Evolutionary conservation across 2,797 vertebrate genomes (phyloP).

Genomic region (Chloroceryle amazona): DNA sequence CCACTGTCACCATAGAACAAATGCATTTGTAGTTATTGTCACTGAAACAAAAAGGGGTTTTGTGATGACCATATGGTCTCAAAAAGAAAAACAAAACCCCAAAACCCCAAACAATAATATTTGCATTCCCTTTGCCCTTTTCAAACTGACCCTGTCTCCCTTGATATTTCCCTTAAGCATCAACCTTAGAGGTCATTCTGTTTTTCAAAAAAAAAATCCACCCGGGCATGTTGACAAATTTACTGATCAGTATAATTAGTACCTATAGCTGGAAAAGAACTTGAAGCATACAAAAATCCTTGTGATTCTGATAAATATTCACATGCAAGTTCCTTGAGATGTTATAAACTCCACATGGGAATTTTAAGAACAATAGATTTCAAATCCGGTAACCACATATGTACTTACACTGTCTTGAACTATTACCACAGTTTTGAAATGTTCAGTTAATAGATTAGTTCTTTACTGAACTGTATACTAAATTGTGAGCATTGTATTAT

Average conservation of each 20-base stretch:
- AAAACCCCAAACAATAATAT: neutral
- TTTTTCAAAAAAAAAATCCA: neutral
- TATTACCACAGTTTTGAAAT: neutral
- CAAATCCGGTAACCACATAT: neutral
- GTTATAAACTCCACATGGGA: neutral
- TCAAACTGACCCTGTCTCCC: neutral
- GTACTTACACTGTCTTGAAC: neutral
- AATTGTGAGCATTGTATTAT: neutral
- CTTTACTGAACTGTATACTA: neutral
- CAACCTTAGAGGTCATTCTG: neutral
- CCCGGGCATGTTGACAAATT: neutral
- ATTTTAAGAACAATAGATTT: neutral
- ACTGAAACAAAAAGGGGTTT: neutral
- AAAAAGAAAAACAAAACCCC: neutral
- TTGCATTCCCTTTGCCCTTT: conserved; percentile 23
- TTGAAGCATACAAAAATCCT: neutral
- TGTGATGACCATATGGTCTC: neutral
- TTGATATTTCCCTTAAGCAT: neutral
- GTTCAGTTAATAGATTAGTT: neutral
- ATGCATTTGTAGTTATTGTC: neutral
- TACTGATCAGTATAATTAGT: neutral
- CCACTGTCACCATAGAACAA: neutral
- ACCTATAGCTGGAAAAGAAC: neutral
- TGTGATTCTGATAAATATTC: neutral
- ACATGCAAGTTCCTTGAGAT: neutral